phyloP scores from a whole-genome alignment of 2,113 vertebrate genomes.

The Brachirus orientalis region DNA sequence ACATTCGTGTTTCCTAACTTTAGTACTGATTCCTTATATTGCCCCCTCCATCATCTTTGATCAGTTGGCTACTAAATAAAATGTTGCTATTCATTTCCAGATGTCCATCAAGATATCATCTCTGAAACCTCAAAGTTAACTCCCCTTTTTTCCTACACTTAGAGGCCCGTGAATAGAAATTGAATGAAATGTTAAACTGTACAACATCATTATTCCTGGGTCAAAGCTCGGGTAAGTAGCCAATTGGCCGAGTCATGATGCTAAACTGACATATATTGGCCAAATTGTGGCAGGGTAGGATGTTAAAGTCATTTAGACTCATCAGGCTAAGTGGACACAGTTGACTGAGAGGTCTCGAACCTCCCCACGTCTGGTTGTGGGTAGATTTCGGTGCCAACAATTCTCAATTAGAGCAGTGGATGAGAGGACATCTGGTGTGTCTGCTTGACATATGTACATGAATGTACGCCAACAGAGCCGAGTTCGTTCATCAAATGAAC shows the following conservation, averaged over 20 bases:
- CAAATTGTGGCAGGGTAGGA: conserved; percentile 60
- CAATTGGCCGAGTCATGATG: conserved; percentile 68
- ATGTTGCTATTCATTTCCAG: conserved; percentile 56
- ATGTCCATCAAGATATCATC: conserved; percentile 60
- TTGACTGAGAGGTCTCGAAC: conserved; percentile 76
- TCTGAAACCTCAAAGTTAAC: conserved; percentile 35
- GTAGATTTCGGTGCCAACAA: conserved; percentile 59
- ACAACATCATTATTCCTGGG: conserved; percentile 71
- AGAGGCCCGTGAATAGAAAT: conserved; percentile 52
- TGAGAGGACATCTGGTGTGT: conserved; percentile 60
- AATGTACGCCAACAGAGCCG: conserved; percentile 28
- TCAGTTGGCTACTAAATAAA: conserved; percentile 42
- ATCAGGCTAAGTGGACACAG: conserved; percentile 79
- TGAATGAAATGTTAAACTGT: conserved; percentile 71
- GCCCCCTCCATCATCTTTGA: conserved; percentile 29
- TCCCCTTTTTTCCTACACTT: conserved; percentile 13
- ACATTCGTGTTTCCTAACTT: conserved; percentile 15
- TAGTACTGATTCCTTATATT: conserved; percentile 16
- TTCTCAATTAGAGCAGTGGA: conserved; percentile 64
- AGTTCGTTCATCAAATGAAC: conserved; percentile 45
- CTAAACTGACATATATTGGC: conserved; percentile 77
- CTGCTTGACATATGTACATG: conserved; percentile 53
- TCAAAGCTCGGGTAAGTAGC: conserved; percentile 70
- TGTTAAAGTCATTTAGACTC: conserved; percentile 80
- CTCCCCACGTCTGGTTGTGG: conserved; percentile 73